Base-by-base conservation (phyloP, 2,797 vertebrate genomes). In the Poeciliopsis turneri region DNA sequence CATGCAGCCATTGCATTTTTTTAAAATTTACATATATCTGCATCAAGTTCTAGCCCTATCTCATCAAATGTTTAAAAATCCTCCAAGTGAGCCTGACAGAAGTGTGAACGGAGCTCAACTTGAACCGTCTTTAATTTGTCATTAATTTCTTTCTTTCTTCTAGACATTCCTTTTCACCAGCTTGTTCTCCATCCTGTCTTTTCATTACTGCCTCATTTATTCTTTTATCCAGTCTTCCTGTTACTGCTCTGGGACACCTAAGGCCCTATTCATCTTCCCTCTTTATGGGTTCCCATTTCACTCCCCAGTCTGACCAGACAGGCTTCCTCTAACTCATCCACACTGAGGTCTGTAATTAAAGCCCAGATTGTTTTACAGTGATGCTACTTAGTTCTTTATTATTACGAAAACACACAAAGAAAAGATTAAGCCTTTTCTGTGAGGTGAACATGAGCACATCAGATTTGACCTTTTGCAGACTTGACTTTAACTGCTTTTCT, bases 151-250 rank as follows among this genome's bases (percentile, higher is more conserved):
- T 39, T 39, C 36, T 39, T 39, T 39, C 66, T n/a, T 28, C 43
- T 70, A 9, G 45, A 28, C n/a, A 70, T 70, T 46, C 43, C 55
- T 79, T 83, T 86, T 57, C 11, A 55, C 53, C 25, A 76, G 45
- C 59, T 77, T 66, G 74, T 69, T 28, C 79, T 16, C 80, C 81
- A 41, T 84, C 81, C 73, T 82, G 82, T 80, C 87, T 87, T 90
- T 91, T 92, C 87, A 91, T 87, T 92, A 88, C 86, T 86, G 90
- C 88, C 79, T 86, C 83, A 83, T 90, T 90, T 87, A 90, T 85
- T 89, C 84, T 68, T 77, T 84, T 77, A 72, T 79, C 61, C 82
- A 47, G 80, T 86, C 78, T 82, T 87, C 85, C 41, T n/a, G 78
- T 81, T 68, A 47, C 71, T 83, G 84, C 86, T 88, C 70, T 30